phyloP scores from a whole-genome alignment of 2,888 invertebrate genomes.

The Nomada ferruginata region DNA sequence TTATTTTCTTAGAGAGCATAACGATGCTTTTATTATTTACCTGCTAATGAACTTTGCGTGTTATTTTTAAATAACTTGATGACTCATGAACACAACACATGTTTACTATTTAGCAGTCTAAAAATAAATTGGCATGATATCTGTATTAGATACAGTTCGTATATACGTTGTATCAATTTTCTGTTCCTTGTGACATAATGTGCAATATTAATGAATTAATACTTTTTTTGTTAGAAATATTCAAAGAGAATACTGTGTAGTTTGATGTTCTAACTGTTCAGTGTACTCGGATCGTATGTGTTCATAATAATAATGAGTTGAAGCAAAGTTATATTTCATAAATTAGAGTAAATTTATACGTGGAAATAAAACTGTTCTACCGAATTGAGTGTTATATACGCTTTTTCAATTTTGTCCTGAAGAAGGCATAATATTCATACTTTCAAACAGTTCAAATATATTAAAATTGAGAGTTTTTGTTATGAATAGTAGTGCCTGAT shows the following conservation, averaged over 20 bases:
- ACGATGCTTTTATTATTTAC: constrained; percentile 16
- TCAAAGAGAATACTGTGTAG: background rate
- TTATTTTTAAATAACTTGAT: constrained; percentile 18
- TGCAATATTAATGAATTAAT: background rate
- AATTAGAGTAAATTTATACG: background rate
- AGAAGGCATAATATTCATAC: no score
- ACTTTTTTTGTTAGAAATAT: background rate
- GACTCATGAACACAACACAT: constrained; percentile 18
- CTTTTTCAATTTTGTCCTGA: background rate
- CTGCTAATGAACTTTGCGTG: background rate
- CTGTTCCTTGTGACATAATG: background rate
- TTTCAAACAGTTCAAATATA: no score
- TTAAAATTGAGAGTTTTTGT: no score
- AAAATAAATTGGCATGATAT: constrained; percentile 44
- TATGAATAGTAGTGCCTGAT: background rate
- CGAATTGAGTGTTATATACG: background rate
- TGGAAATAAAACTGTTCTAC: background rate
- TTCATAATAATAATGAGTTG: constrained; percentile 7
- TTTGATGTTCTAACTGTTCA: background rate
- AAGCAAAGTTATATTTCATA: background rate
- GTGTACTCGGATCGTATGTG: background rate
- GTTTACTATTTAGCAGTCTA: constrained; percentile 28
- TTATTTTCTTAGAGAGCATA: background rate
- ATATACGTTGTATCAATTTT: constrained; percentile 5
- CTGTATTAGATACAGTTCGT: constrained; percentile 3